phyloP scores from a whole-genome alignment of 92 coral and sea anemone genomes.

The Parazoanthus swiftii region DNA sequence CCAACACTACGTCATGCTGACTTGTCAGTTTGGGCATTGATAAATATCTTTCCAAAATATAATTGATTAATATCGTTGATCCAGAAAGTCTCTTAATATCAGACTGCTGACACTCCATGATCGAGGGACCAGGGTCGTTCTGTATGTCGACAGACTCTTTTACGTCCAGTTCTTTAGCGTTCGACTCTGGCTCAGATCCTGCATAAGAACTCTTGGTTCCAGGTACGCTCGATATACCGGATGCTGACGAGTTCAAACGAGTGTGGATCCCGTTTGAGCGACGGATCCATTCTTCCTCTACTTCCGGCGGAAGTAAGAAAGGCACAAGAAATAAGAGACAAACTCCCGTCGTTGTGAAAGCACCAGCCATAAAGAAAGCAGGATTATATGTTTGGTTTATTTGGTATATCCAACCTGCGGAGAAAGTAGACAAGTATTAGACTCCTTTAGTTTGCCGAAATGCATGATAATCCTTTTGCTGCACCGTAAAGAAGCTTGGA shows the following conservation, averaged over 20 bases:
- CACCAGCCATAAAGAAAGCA: conserved; percentile 86
- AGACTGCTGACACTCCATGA: neutral
- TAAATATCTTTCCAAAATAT: conserved; percentile 66
- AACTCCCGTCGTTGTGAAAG: conserved; percentile 67
- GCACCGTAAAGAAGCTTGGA: too few relatives aligned
- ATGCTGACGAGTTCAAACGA: conserved; percentile 47
- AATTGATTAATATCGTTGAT: conserved; percentile 9
- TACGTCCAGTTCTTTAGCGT: conserved; percentile 24
- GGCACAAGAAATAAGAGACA: conserved; percentile 76
- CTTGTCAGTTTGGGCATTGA: conserved; percentile 68
- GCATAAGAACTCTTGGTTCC: conserved; percentile 52
- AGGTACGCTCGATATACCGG: conserved; percentile 48
- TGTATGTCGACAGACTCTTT: conserved; percentile 17
- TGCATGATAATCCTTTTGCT: neutral
- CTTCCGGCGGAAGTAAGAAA: conserved; percentile 68
- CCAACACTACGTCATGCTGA: conserved; percentile 59
- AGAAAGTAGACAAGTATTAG: neutral
- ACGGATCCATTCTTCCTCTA: conserved; percentile 58
- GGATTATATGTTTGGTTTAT: conserved; percentile 61
- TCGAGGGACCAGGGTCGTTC: neutral
- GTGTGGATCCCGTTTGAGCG: conserved; percentile 50
- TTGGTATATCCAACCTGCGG: conserved; percentile 77
- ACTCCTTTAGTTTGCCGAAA: too few relatives aligned
- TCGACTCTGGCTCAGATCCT: conserved; percentile 34
- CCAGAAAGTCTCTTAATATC: neutral